Base-by-base conservation (phyloP, 2,797 vertebrate genomes). In the Botia kubotai region DNA sequence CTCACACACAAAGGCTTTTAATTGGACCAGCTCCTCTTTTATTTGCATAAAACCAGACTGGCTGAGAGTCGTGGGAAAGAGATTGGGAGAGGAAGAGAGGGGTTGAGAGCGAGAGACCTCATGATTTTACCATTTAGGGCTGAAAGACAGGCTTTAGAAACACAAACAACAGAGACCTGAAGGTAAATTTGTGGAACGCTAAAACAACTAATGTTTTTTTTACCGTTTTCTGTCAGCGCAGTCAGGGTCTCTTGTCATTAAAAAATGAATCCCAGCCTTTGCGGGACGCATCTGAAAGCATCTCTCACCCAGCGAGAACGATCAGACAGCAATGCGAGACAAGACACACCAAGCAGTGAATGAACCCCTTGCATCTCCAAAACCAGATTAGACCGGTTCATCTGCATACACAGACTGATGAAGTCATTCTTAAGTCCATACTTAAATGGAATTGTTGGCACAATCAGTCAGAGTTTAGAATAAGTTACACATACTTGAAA, bases 1-100 rank as follows among this genome's bases (percentile, higher is more conserved):
- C 82, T 91, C 88, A 77, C 39, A 92, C 90, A 93, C 86, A 89
- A 89, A 91, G 87, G 87, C 86, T 88, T 92, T 94, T 94, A 93
- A 94, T 94, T 94, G 92, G 91, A 91, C 85, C 85, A 87, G 87
- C 89, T 90, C 89, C 63, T 81, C 65, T 91, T 90, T 91, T 90
- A 91, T 91, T 90, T 90, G 89, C 90, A 88, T 87, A 71, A 86
- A 82, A 77, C 77, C 68, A 23, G 72, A 81, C 66, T 71, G 82
- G 67, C 53, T 69, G 68, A 67, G 72, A 60, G 58, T 74, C 2
- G n/a, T 60, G 80, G 58, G 55, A 71, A 68, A 75, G 50, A 50
- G 46, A 26, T 26, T 66, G n/a, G 48, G 13, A n/a, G 52, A 70
- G 77, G 71, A 39, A 57, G 19, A 43, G 29, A 62, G 55, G 69